Base-by-base conservation (phyloP, 2,113 vertebrate genomes). In the Lophius piscatorius region DNA sequence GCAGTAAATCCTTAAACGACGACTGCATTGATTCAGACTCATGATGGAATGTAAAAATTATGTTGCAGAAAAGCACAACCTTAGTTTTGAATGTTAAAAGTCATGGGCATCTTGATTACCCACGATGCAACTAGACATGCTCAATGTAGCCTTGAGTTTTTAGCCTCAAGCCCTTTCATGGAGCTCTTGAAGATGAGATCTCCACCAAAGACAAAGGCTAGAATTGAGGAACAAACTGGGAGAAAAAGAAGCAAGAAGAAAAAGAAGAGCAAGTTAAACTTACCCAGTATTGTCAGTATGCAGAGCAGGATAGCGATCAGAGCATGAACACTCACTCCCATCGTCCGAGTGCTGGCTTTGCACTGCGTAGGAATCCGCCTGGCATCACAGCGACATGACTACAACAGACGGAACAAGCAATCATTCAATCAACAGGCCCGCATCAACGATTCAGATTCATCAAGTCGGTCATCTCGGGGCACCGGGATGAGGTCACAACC, bases 251-350 rank as follows among this genome's bases (percentile, higher is more conserved):
- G 10, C 4, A 20, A n/a, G 21, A 17, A 17, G 1, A 21, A 12
- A 3, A 6, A 5, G 6, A 10, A 12, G 4, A 4, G 11, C 29
- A 5, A 12, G 0, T 0, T 6, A 5, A 40, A 81, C 94, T 81
- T 84, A 99, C 97, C 91, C 38, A 95, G 76, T 50, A 97, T 94
- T 49, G 93, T 94, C 63, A 98, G 79, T 52, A 98, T 95, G 76
- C 90, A 92, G 46, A 92, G 88, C 50, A 94, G 87, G 69, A 98
- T 96, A 59, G 94, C 91, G 1, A 96, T 88, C 14, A 98, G 80
- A 0, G 93, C 94, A 14, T 94, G 93, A 61, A 95, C 80, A n/a
- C 93, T 95, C 64, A 95, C 82, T 4, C 93, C 91, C 0, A 82
- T 85, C 70, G 71, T 87, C 23, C 59, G 76, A 0, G 78, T 74